phyloP scores from a whole-genome alignment of 1,140 invertebrate species.

The Samia ricini region DNA sequence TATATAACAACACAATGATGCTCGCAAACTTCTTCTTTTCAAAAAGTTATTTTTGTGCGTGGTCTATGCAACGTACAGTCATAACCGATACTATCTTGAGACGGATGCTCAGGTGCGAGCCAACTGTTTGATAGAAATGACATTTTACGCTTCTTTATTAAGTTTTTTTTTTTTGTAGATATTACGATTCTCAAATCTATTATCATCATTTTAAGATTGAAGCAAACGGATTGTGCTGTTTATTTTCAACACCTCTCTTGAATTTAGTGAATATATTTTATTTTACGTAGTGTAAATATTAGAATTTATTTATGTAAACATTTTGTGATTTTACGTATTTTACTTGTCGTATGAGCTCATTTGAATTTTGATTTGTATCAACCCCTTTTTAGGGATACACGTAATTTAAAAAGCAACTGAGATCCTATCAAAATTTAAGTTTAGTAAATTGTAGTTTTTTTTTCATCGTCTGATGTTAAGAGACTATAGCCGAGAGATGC shows the following conservation, averaged over 20 bases:
- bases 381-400: too few species aligned
- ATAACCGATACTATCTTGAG: constrained; percentile 8
- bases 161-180: neutral
- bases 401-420: too few species aligned
- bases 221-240: neutral
- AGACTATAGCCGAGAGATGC: too few species aligned
- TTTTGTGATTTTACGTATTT: too few species aligned
- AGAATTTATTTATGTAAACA: too few species aligned
- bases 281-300: too few species aligned
- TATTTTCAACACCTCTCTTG: neutral
- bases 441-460: too few species aligned
- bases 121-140: constrained; percentile 23
- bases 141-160: neutral
- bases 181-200: neutral
- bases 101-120: constrained; percentile 20
- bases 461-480: too few species aligned
- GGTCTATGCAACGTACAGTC: neutral
- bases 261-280: neutral
- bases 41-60: constrained; percentile 24
- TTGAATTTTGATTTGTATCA: too few species aligned
- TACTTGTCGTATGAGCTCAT: too few species aligned
- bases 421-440: too few species aligned
- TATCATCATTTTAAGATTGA: neutral
- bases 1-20: neutral
- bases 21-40: constrained; percentile 28